Percentiles rank a stretch among this genome's conserved stretches.
Evolutionary conservation across 2,888 invertebrate genomes (phyloP).

Genomic region (Quadroppia sp.): DNA sequence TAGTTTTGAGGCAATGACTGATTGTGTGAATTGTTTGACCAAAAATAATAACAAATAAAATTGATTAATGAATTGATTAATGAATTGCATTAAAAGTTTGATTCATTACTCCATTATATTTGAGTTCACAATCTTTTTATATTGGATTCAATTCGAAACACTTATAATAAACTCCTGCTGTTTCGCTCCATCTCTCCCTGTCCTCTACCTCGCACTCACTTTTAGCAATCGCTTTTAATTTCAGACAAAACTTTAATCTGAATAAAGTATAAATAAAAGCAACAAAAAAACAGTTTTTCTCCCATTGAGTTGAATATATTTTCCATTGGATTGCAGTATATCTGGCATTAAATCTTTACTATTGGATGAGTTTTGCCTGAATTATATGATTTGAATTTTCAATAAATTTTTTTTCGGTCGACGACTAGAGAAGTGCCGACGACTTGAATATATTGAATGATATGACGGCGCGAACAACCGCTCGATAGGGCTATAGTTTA

Average conservation of each 20-base stretch:
- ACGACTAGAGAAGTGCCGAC: conserved; percentile 22
- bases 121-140: neutral
- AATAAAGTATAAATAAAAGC: neutral
- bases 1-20: neutral
- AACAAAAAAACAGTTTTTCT: neutral
- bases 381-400: neutral
- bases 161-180: neutral
- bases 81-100: conserved; percentile 7
- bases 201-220: neutral
- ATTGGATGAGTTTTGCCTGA: neutral
- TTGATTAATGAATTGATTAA: conserved; percentile 18
- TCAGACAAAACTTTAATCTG: conserved; percentile 21
- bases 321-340: neutral
- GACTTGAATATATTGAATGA: conserved; percentile 24
- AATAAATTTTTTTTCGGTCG: neutral
- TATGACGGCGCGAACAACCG: conserved; percentile 1
- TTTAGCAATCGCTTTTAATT: neutral
- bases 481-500: conserved; percentile 1
- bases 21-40: conserved; percentile 10
- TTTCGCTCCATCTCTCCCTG: neutral
- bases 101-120: neutral
- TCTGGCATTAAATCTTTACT: conserved; percentile 8
- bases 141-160: neutral
- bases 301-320: neutral
- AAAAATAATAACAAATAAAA: conserved; percentile 9